Base-by-base conservation (phyloP, 2,797 vertebrate species). In the Falco peregrinus region DNA sequence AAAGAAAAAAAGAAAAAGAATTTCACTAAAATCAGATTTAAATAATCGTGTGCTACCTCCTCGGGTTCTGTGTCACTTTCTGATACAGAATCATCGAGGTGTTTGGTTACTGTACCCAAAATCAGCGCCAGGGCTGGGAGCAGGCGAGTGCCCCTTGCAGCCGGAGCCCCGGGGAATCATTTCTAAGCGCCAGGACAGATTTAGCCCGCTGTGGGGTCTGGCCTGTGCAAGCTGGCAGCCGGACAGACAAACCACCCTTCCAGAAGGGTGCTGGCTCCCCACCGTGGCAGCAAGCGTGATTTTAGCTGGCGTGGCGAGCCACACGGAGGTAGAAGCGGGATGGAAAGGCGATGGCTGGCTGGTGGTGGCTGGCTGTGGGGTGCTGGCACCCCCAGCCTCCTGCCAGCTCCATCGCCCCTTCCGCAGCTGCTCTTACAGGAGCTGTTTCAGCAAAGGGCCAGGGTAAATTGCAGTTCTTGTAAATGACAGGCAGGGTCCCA, bases 201-300 rank as follows among this genome's bases (percentile, higher is more conserved):
- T 63, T 28, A 89, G 35, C 61, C 50, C 54, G 0, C 39, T 21
- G 13, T 8, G 39, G 50, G 64, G 11, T 11, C 56, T 35, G 5
- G 2, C 11, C 47, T 17, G 56, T 3, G 59, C 25, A 10, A 37
- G 53, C 79, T 41, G 68, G 43, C 56, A 56, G 63, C 18, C 4
- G 0, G 37, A 21, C 47, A 39, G 41, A 39, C 39, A 56, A 39
- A 57, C 33, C 6, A 4, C 26, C 39, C 41, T 81, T 88, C 64
- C 84, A 13, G 80, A 96, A 86, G 96, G 82, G 17, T 90, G 82
- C 67, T 95, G 95, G 95, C 96, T 97, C 96, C 96, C 76, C 95
- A 93, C 96, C 1, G 94, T 84, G 96, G 96, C 83, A 89, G 10
- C 31, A 51, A 59, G 50, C 16, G 2, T 0, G 35, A 77, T 47